Evolutionary conservation across 2,888 invertebrate species (phyloP), one percentile per base, ranked within the genome.

Genomic region (Podabrus alpinus): DNA sequence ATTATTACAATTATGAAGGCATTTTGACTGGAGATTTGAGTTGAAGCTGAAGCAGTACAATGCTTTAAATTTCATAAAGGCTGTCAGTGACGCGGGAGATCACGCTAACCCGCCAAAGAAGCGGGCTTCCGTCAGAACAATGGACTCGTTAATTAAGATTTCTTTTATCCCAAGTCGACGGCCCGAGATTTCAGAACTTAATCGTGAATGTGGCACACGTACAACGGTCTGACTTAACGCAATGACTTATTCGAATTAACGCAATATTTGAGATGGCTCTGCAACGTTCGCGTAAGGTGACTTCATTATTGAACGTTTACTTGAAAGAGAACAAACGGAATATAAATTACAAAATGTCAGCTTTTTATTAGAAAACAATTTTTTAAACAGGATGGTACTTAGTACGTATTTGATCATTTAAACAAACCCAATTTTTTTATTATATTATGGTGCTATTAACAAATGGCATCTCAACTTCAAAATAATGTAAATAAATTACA

Each of bases 81-180:
- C 79, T 78, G 79, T 73, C 79, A 75, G 77, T 78, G 79, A 81
- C 79, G 80, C 76, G 79, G 79, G 79, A 77, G 77, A 80, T 78
- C 79, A 80, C 77, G 78, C 77, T 79, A 81, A 82, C 81, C 80
- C 79, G 79, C 80, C 81, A 81, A 83, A 82, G 81, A 82, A 81
- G 89, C 89, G 89, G 88, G 90, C 89, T 89, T 89, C 89, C 89
- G 88, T 88, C 82, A 89, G 91, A 92, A 92, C 92, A 92, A 92
- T 92, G 90, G 91, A 89, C 90, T 91, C 91, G 91, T 92, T 92
- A 92, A 92, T 92, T 92, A 92, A 92, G 92, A 92, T 92, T 92
- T 92, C 92, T 92, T 92, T 92, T 90, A 77, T 77, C 73, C 75
- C 73, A 68, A 76, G 74, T 75, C 72, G 77, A 77, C 74, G 73